A percentile compares a stretch with the other conserved stretches of the same genome.
phyloP scores from a whole-genome alignment of 53 echinoderm and acorn worm species.

The Echinarachnius parma region DNA sequence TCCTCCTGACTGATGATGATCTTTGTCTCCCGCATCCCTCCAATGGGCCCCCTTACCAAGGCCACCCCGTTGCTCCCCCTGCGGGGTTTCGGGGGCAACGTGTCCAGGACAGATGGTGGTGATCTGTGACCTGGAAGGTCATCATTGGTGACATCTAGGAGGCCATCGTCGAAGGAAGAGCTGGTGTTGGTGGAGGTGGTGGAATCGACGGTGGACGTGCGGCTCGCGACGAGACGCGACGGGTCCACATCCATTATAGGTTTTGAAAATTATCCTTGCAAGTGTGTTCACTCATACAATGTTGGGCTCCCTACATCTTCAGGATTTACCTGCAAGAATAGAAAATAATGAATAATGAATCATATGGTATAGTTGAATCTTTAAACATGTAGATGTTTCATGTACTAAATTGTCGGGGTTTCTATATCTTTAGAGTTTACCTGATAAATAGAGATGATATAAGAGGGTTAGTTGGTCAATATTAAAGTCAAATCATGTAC shows the following conservation, averaged over 20 bases:
- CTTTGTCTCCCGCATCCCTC: conserved; percentile 9
- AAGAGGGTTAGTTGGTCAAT: no score
- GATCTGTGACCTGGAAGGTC: conserved; percentile 6
- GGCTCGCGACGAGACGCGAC: conserved; percentile 8
- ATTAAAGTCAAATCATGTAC: no score
- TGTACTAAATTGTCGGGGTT: no score
- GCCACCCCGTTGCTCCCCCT: background rate
- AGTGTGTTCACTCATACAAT: no score
- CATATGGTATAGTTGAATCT: no score
- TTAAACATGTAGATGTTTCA: no score
- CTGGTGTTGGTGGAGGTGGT: conserved; percentile 31
- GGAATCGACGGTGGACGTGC: conserved; percentile 31
- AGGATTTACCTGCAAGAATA: no score
- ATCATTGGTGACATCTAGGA: background rate
- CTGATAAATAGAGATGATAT: no score
- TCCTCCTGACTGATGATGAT: conserved; percentile 39
- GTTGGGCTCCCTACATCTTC: no score
- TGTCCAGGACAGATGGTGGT: background rate
- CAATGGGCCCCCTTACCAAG: background rate
- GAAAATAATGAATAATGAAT: no score
- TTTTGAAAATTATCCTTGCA: no score
- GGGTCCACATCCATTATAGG: conserved; percentile 12
- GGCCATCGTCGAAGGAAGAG: conserved; percentile 18
- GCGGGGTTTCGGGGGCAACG: background rate
- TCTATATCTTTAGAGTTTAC: no score